Percentiles rank a stretch among this genome's conserved stretches.
phyloP scores from a whole-genome alignment of 2,113 vertebrate genomes.

The Salvelinus sp. region DNA sequence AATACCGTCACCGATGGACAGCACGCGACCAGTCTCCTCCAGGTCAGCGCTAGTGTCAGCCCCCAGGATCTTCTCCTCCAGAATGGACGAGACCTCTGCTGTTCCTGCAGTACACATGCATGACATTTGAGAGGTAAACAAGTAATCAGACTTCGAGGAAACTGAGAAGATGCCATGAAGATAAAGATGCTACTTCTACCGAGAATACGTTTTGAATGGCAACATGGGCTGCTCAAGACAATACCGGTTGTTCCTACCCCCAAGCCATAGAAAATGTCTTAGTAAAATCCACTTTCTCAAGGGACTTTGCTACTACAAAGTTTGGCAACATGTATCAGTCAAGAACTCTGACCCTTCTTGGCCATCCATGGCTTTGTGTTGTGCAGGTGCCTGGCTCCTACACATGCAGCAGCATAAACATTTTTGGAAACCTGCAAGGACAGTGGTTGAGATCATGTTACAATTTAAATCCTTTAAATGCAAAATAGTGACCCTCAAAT shows the following conservation, averaged over 20 bases:
- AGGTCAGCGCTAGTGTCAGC: conserved; percentile 83
- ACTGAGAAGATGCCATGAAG: not conserved
- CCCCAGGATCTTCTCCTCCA: conserved; percentile 86
- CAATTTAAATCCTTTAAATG: not conserved
- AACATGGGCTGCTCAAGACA: not conserved
- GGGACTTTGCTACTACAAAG: not conserved
- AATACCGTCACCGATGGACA: conserved; percentile 88
- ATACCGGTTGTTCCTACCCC: too few relatives aligned
- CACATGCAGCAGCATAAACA: conserved; percentile 82
- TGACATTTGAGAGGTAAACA: not conserved
- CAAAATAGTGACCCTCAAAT: not conserved
- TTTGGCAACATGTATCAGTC: not conserved
- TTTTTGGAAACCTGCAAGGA: conserved; percentile 85
- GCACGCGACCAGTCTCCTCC: conserved; percentile 86
- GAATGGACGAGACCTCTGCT: conserved; percentile 86
- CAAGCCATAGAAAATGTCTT: not conserved
- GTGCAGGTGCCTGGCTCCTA: conserved; percentile 86
- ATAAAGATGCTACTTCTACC: not conserved
- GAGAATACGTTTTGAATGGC: not conserved
- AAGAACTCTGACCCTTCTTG: conserved; percentile 85
- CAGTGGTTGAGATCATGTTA: not conserved
- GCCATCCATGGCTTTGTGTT: conserved; percentile 74
- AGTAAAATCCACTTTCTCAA: not conserved
- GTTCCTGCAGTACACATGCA: conserved; percentile 73
- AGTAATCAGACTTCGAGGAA: not conserved